Evolutionary conservation across 1,140 invertebrate genomes (phyloP).

Genomic region (Formica exsecta): DNA sequence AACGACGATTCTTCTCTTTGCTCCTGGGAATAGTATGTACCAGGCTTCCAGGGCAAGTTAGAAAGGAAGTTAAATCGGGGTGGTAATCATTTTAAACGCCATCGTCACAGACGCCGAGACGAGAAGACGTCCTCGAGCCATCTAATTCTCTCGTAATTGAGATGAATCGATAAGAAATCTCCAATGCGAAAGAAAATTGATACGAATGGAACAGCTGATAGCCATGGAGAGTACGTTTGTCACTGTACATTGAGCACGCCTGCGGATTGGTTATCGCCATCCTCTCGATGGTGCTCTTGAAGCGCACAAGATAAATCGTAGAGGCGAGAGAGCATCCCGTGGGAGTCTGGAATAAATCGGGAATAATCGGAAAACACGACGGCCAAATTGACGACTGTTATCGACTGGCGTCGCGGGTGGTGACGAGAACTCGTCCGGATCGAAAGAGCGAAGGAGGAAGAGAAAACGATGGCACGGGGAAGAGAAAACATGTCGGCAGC

Average conservation of each 20-base stretch:
- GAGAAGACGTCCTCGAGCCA: slow-evolving; percentile 68
- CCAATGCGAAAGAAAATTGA: slow-evolving; percentile 14
- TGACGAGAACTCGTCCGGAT: slow-evolving; percentile 47
- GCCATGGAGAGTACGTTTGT: background rate
- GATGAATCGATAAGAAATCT: slow-evolving; percentile 79
- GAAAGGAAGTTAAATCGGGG: slow-evolving; percentile 70
- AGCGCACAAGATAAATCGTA: background rate
- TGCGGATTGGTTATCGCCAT: background rate
- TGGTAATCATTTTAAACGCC: slow-evolving; percentile 85
- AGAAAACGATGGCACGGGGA: slow-evolving; percentile 56
- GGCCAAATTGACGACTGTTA: slow-evolving; percentile 80
- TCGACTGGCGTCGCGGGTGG: slow-evolving; percentile 75
- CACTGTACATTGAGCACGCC: background rate
- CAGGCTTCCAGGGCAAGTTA: slow-evolving; percentile 28
- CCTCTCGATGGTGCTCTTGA: background rate
- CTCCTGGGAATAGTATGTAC: slow-evolving; percentile 33
- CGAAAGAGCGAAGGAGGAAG: slow-evolving; percentile 59
- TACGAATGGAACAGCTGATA: background rate
- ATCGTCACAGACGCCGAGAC: slow-evolving; percentile 78
- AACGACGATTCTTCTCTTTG: slow-evolving; percentile 83
- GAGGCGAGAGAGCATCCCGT: slow-evolving; percentile 6
- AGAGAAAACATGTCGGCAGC: slow-evolving; percentile 52
- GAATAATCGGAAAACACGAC: slow-evolving; percentile 80
- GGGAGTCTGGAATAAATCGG: slow-evolving; percentile 67
- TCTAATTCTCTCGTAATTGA: slow-evolving; percentile 83